Conservation (phyloP, 92 coral and sea anemone species). For the Actinostola sp. region DNA sequence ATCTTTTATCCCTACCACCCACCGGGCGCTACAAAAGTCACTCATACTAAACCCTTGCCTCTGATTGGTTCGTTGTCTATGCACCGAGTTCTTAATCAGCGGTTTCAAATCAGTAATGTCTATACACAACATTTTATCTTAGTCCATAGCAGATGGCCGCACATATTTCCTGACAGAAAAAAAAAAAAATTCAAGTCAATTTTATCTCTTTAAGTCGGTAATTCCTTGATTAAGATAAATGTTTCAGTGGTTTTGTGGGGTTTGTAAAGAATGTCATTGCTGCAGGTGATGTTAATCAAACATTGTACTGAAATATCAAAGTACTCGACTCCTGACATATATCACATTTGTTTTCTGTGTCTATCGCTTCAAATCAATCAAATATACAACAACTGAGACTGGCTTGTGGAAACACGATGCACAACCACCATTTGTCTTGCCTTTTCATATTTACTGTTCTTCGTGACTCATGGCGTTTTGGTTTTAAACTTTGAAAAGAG, state of each 20-base stretch:
- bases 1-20: constrained; percentile 53
- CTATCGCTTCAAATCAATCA: not conserved
- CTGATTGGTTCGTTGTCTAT: constrained; percentile 48
- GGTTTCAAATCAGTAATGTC: constrained; percentile 51
- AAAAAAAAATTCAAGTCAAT: constrained; percentile 43
- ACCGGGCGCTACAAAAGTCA: constrained; percentile 60
- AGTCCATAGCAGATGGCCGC: constrained; percentile 46
- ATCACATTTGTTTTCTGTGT: not conserved
- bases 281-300: constrained; percentile 3
- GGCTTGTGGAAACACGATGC: not conserved
- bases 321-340: not conserved
- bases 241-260: constrained; percentile 33
- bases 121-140: constrained; percentile 32
- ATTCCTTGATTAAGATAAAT: constrained; percentile 54
- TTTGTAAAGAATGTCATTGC: constrained; percentile 9
- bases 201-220: constrained; percentile 57
- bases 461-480: no score
- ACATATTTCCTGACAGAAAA: constrained; percentile 13
- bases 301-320: not conserved
- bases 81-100: constrained; percentile 42
- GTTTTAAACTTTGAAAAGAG: no score
- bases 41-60: constrained; percentile 10
- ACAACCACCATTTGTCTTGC: no score
- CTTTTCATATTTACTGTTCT: no score
- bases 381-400: not conserved